Evolutionary conservation across 2,888 invertebrate genomes (phyloP).

Genomic region (Labia minor): DNA sequence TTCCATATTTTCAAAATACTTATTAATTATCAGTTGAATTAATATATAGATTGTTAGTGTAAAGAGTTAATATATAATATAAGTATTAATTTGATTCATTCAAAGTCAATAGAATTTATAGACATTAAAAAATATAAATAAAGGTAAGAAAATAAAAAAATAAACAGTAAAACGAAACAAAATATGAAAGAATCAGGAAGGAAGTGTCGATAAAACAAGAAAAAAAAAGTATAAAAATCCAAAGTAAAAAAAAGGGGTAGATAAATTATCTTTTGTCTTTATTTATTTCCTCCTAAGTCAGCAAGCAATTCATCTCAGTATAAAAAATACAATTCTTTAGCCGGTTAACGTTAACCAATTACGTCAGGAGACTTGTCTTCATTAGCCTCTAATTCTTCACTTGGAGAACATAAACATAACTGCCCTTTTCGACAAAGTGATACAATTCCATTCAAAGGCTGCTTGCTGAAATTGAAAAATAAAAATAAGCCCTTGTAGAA

Average conservation of each 20-base stretch:
- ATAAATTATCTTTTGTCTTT: background rate
- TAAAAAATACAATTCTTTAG: background rate
- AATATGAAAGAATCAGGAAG: background rate
- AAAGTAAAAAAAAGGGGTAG: background rate
- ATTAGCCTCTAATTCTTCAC: slow-evolving; percentile 7
- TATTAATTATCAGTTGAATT: no score
- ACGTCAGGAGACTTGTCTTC: background rate
- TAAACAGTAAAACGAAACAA: background rate
- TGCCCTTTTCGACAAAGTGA: background rate
- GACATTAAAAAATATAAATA: no score
- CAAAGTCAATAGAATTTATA: no score
- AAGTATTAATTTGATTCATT: no score
- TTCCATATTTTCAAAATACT: no score
- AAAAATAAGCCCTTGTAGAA: background rate
- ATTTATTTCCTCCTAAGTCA: slow-evolving; percentile 1
- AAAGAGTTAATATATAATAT: no score
- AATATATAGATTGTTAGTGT: no score
- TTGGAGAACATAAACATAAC: slow-evolving; percentile 3
- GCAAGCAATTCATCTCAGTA: slow-evolving; percentile 5
- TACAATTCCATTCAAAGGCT: background rate
- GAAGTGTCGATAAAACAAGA: background rate
- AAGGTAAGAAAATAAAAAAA: background rate
- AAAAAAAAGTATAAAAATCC: no score
- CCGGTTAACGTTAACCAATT: background rate
- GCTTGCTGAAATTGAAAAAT: background rate